Evolutionary conservation across 2,797 vertebrate species (phyloP), one percentile per base, ranked within the genome.

Genomic region (Epinephelus malabaricus): DNA sequence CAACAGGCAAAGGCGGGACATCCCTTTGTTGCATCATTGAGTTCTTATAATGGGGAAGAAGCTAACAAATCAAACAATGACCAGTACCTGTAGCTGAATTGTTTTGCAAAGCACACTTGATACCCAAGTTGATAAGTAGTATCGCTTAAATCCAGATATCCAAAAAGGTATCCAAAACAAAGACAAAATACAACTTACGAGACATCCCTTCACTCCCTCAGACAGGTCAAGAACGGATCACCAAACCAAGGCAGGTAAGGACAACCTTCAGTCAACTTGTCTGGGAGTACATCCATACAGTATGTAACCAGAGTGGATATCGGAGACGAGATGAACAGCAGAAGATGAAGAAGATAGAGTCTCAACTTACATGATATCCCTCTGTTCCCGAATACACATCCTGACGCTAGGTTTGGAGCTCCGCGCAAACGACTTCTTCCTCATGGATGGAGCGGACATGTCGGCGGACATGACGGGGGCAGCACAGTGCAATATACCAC

Each of bases 401-500:
- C 76, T 95, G 76, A 62, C 21, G 18, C 55, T 88, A 0, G 81
- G 78, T 64, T 92, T 93, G 79, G 81, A 73, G 46, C 17, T 89
- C 75, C 86, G 77, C 3, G 64, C 76, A 15, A 91, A 71, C 0
- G 91, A 90, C 71, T 90, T 92, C 65, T 94, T 95, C 82, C 88
- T 96, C 82, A 96, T 1, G 3, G 93, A 95, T 21, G 86, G 62
- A 72, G 92, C 89, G 9, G 89, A 86, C 95, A 95, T 93, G 85
- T 71, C 74, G 13, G 69, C 14, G 47, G 81, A 92, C 94, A 94
- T 91, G 89, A 62, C 10, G 6, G 61, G 38, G 23, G 49, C 53
- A 79, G 23, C 43, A 38, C 62, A 0, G 40, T 5, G 58, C 70
- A 63, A 74, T 30, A 64, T n/a, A 91, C 78, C 89, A 93, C 88